Conservation (phyloP, 2,888 invertebrate genomes). For the Abscondita cerata region DNA sequence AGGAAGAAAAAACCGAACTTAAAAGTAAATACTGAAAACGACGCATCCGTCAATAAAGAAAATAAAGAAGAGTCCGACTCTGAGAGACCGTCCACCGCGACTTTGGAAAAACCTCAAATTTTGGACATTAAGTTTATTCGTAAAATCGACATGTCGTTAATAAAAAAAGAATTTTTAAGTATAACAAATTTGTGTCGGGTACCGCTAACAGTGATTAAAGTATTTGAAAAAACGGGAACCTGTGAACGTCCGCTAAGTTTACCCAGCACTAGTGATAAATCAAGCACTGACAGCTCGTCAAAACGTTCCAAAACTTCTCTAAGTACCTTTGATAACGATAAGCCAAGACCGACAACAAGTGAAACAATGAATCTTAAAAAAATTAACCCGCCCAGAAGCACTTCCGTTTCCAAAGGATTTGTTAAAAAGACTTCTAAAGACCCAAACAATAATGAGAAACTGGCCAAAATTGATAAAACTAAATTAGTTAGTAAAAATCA, state of each 20-base stretch:
- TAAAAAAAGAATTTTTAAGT: slow-evolving; percentile 62
- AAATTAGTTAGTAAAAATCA: slow-evolving; percentile 10
- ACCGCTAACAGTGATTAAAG: slow-evolving; percentile 44
- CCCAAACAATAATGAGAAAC: slow-evolving; percentile 34
- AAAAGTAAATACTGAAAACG: slow-evolving; percentile 54
- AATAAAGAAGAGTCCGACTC: slow-evolving; percentile 41
- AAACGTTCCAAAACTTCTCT: slow-evolving; percentile 42
- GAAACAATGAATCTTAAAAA: slow-evolving; percentile 35
- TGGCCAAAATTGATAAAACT: slow-evolving; percentile 13
- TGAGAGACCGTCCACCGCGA: slow-evolving; percentile 64
- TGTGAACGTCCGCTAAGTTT: slow-evolving; percentile 46
- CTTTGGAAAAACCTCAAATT: slow-evolving; percentile 63
- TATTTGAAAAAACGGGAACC: slow-evolving; percentile 35
- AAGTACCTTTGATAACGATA: slow-evolving; percentile 50
- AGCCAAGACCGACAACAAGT: slow-evolving; percentile 37
- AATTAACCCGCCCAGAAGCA: not conserved
- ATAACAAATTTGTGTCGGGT: slow-evolving; percentile 56
- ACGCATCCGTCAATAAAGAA: slow-evolving; percentile 46
- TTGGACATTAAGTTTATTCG: slow-evolving; percentile 61
- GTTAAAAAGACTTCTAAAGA: slow-evolving; percentile 28
- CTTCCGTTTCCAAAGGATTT: slow-evolving; percentile 17
- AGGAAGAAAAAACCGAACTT: slow-evolving; percentile 48
- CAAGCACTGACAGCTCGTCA: slow-evolving; percentile 13
- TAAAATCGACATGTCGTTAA: slow-evolving; percentile 65
- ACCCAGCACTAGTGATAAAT: slow-evolving; percentile 24